Evolutionary conservation across 2,888 invertebrate species (phyloP), one percentile per base, ranked within the genome.

Genomic region (Parapristionchus giblindavisi): DNA sequence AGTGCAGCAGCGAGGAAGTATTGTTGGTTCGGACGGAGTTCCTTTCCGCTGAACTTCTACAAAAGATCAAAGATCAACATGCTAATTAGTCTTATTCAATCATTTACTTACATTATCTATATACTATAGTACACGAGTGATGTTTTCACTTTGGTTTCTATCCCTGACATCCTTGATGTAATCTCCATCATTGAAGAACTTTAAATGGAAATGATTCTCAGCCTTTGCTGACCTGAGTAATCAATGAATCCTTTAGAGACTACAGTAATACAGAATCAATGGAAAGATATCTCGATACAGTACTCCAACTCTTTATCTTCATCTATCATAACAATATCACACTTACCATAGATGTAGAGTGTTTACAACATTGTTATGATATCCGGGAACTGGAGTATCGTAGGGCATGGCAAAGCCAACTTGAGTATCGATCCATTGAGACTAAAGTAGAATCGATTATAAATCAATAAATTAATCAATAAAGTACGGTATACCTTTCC

Each of bases 1-100:
- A 0, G 99, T 98, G 99, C 99, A 8, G 99, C 96, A 82, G 94
- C 94, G 93, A 99, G 93, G 90, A 99, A 99, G 90, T 99, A 99
- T 89, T 99, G 97, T 89, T 99, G 99, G 89, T 98, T 96, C 84
- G 99, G 91, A 86, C 99, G 93, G 82, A 99, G 90, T 89, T 99
- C 99, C 90, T 97, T 99, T 84, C 99, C 99, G 89, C 96, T 96
- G 89, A 99, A 99, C 91, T 96, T 93, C 83, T 85, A 75, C 38
- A 80, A 70, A 14, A 5, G 3, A 11, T 24, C 14, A 32, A 32
- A n/a, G n/a, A n/a, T 24, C 52, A 5, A 17, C 51, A 17, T n/a
- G 24, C n/a, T 95, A 93, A 66, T 66, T 27, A 34, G 36, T 21
- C 17, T 17, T n/a, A 17, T 51, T n/a, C 61, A 14, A 14, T 2